Conservation (phyloP, 2,797 vertebrate genomes). For the Notoglanidium macrostoma region DNA sequence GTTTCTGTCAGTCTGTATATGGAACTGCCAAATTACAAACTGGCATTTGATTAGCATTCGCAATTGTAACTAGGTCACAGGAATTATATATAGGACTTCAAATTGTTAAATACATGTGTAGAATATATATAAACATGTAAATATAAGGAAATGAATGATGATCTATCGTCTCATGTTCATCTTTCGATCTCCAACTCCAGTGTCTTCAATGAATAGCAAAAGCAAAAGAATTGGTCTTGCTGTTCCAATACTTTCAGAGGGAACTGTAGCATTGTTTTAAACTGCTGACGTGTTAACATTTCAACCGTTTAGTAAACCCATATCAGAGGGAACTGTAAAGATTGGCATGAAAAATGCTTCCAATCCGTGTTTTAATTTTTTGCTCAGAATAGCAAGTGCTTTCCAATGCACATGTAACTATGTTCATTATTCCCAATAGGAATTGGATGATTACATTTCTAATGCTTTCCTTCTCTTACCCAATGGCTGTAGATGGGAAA, state of each 20-base stretch:
- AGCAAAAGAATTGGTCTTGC: not conserved
- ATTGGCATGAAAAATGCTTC: not conserved
- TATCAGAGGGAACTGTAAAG: not conserved
- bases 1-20: not conserved
- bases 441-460: not conserved
- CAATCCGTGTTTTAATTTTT: not conserved
- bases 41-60: not conserved
- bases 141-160: not conserved
- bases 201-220: not conserved
- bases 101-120: not conserved
- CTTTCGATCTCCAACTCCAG: not conserved
- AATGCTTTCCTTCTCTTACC: not conserved
- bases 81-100: not conserved
- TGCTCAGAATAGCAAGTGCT: not conserved
- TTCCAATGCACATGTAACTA: not conserved
- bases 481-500: slow-evolving; percentile 82
- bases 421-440: not conserved
- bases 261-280: not conserved
- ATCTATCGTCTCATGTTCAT: not conserved
- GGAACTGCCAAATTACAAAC: not conserved
- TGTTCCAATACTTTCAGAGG: not conserved
- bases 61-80: not conserved
- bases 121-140: not conserved
- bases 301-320: not conserved
- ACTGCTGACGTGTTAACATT: not conserved